phyloP scores from a whole-genome alignment of 2,888 invertebrate genomes.

The Malthinus flaveolus region DNA sequence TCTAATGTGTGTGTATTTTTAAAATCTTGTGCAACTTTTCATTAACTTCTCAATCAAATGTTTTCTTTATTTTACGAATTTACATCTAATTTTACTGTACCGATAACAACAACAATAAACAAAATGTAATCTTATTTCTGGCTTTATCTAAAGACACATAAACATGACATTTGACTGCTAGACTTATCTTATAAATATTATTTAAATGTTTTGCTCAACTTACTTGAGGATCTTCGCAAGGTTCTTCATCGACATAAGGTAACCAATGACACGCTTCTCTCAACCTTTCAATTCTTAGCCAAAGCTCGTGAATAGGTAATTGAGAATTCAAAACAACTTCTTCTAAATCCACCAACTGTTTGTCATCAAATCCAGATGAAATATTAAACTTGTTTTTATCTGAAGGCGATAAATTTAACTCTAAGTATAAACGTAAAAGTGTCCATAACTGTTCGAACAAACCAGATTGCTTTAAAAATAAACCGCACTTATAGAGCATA shows the following conservation, averaged over 20 bases:
- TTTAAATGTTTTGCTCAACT: neutral
- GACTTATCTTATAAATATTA: too few species aligned
- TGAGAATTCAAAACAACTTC: constrained; percentile 63
- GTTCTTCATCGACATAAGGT: constrained; percentile 56
- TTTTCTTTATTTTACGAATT: too few species aligned
- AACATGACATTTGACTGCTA: too few species aligned
- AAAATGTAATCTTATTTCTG: too few species aligned
- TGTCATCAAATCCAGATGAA: constrained; percentile 51
- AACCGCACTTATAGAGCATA: constrained; percentile 59
- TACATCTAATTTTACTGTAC: too few species aligned
- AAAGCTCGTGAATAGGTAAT: constrained; percentile 72
- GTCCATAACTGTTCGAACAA: constrained; percentile 77
- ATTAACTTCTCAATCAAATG: too few species aligned
- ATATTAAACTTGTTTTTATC: constrained; percentile 41
- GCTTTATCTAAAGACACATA: too few species aligned
- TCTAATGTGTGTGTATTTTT: too few species aligned
- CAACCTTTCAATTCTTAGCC: constrained; percentile 74
- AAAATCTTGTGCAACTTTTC: too few species aligned
- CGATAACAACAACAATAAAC: too few species aligned
- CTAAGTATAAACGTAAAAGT: constrained; percentile 68
- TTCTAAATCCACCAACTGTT: constrained; percentile 62
- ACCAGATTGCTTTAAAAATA: constrained; percentile 71
- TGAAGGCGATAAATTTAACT: constrained; percentile 63
- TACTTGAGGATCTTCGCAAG: constrained; percentile 59
- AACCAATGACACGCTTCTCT: constrained; percentile 75